Percentiles rank a stretch among this genome's conserved stretches.
These are phyloP conservation scores for Oreochromis grahami DNA, from an alignment of 2,797 vertebrate species.

Conservation along the genomic window DNA sequence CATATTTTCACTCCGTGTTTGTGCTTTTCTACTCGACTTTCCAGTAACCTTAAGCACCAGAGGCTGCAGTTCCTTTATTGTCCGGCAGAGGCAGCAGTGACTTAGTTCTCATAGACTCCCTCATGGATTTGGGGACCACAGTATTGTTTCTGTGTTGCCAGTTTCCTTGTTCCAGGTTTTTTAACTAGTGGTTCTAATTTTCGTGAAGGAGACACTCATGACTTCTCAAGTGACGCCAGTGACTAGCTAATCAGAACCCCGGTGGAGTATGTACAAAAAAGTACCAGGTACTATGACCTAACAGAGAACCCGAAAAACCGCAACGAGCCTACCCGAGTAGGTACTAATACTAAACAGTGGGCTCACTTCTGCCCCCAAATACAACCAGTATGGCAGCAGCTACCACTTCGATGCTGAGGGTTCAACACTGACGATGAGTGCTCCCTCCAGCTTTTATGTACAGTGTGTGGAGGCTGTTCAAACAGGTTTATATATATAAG, in stretches of 20 bases:
- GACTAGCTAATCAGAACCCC: background rate
- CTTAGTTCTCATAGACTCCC: background rate
- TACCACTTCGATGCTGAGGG: background rate
- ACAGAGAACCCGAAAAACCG: background rate
- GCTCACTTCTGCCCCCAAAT: background rate
- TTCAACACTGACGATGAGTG: accelerated
- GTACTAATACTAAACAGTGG: background rate
- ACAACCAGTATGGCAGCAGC: background rate
- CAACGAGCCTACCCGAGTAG: accelerated
- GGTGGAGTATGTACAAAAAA: background rate
- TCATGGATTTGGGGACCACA: background rate
- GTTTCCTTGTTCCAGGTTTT: background rate
- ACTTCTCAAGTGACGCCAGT: background rate
- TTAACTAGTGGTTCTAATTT: background rate
- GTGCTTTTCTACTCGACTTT: background rate
- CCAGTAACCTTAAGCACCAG: background rate
- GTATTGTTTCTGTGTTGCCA: background rate
- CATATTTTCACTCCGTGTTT: background rate
- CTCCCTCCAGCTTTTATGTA: background rate
- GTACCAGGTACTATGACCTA: background rate
- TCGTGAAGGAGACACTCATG: background rate
- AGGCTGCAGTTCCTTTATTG: background rate
- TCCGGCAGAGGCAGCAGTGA: background rate
- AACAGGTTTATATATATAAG: background rate
- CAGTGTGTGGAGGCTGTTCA: background rate